Conservation (phyloP, 92 coral and sea anemone species). For the Umimayanthus kanabou region DNA sequence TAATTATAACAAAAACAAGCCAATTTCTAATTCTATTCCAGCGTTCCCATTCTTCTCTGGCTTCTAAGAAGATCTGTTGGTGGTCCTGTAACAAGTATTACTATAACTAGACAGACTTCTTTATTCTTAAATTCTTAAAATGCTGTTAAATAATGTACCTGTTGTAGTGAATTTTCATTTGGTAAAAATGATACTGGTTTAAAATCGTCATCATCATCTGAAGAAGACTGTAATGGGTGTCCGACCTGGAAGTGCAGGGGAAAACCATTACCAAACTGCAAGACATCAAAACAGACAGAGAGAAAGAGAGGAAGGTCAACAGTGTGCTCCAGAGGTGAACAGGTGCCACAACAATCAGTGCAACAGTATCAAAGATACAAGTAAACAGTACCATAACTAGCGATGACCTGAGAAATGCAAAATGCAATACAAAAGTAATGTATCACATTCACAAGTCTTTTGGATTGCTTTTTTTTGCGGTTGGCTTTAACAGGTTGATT, state of each 20-base stretch:
- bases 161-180: conserved; percentile 86
- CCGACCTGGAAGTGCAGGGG: conserved; percentile 75
- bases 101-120: background rate
- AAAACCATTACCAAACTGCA: conserved; percentile 27
- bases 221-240: conserved; percentile 95
- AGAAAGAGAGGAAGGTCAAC: conserved; percentile 35
- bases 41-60: no score
- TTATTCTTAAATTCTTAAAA: background rate
- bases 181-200: conserved; percentile 92
- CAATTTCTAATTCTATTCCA: no score
- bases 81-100: background rate
- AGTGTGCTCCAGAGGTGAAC: background rate
- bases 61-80: no score
- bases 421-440: background rate
- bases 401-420: background rate
- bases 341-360: background rate
- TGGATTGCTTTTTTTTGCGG: no score
- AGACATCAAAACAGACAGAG: conserved; percentile 35
- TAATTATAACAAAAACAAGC: no score
- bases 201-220: conserved; percentile 96
- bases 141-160: conserved; percentile 53
- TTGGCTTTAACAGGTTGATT: no score
- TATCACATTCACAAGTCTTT: no score
- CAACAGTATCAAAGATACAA: background rate
- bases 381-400: background rate